Conservation (phyloP, 2,113 vertebrate species). For the Chloebia gouldiae region DNA sequence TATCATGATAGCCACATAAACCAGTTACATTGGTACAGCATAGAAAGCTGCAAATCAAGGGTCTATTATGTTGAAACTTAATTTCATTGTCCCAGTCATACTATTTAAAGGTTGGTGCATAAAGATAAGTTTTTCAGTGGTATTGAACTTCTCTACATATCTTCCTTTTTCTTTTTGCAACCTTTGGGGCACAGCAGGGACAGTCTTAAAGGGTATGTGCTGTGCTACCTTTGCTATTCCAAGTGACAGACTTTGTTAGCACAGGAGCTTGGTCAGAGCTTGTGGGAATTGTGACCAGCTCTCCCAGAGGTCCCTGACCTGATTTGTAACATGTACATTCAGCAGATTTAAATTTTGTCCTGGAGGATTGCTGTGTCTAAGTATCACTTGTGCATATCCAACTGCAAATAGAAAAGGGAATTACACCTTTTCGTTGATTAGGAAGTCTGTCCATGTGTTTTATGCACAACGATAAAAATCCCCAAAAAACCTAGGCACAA, state of each 20-base stretch:
- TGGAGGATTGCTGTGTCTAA: neutral
- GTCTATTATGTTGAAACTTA: neutral
- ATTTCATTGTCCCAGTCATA: neutral
- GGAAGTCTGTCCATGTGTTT: neutral
- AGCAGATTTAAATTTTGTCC: neutral
- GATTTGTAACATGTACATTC: neutral
- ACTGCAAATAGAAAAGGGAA: neutral
- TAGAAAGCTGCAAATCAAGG: neutral
- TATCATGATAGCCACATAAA: neutral
- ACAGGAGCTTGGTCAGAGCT: neutral
- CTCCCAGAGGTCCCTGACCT: neutral
- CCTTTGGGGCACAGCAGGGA: neutral
- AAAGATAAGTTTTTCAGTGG: neutral
- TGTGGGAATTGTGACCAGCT: neutral
- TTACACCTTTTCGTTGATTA: neutral
- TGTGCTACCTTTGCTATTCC: neutral
- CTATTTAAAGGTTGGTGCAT: neutral
- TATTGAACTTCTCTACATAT: neutral
- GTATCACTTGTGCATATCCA: neutral
- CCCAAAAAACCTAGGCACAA: neutral
- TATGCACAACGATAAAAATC: neutral
- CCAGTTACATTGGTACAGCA: rapidly evolving
- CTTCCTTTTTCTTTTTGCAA: neutral
- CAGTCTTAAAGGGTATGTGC: neutral
- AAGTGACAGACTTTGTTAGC: neutral